phyloP scores from a whole-genome alignment of 2,113 vertebrate species.

The Channa argus region DNA sequence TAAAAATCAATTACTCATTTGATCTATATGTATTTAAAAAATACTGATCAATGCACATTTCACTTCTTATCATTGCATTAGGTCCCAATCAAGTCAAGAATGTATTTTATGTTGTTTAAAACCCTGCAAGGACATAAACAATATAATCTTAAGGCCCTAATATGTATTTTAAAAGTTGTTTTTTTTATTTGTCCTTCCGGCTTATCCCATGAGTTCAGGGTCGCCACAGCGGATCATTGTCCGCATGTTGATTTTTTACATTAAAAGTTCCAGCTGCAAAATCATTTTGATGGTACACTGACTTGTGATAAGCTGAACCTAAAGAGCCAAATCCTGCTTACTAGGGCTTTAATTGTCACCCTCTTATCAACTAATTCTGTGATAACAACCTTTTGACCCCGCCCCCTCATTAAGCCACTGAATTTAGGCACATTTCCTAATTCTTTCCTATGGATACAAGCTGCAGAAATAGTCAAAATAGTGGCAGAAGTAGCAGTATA shows the following conservation, averaged over 20 bases:
- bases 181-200: too few relatives aligned
- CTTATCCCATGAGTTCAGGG: too few relatives aligned
- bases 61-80: not conserved
- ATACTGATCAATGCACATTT: not conserved
- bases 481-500: constrained; percentile 29
- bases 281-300: too few relatives aligned
- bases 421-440: constrained; percentile 2
- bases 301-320: too few relatives aligned
- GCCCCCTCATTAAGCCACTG: not conserved
- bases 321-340: too few relatives aligned
- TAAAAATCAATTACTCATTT: not conserved
- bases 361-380: not conserved
- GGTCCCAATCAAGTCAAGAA: too few relatives aligned
- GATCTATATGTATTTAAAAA: not conserved
- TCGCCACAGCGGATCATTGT: too few relatives aligned
- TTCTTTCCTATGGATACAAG: constrained; percentile 15
- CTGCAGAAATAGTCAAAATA: constrained; percentile 21
- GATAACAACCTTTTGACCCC: not conserved
- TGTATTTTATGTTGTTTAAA: too few relatives aligned
- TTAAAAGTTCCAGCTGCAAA: too few relatives aligned
- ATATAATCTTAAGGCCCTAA: not conserved
- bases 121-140: not conserved
- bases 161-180: too few relatives aligned
- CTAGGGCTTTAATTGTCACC: too few relatives aligned
- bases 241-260: too few relatives aligned